Evolutionary conservation across 2,797 vertebrate genomes (phyloP).

Genomic region (Neosilurus hyrtlii): DNA sequence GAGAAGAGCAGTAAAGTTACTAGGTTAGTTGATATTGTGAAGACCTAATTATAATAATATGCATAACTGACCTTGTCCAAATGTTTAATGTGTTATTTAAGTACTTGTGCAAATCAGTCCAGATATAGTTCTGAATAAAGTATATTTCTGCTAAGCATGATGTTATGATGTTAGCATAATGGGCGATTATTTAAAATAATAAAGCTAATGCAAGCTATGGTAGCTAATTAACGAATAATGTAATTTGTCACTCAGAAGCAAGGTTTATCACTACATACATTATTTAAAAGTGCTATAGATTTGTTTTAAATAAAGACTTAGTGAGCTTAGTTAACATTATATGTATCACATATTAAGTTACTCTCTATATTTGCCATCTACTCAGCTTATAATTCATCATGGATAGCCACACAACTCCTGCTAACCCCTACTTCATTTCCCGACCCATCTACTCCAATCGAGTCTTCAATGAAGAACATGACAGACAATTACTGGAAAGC

Average conservation of each 20-base stretch:
- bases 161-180: not conserved
- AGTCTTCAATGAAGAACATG: slow-evolving; percentile 33
- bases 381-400: slow-evolving; percentile 12
- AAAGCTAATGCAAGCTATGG: not conserved
- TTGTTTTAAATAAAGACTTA: not conserved
- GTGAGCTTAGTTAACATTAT: not conserved
- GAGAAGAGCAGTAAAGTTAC: not conserved
- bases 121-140: not conserved
- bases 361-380: not conserved
- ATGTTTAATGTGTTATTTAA: not conserved
- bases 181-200: not conserved
- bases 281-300: not conserved
- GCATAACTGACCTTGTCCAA: not conserved
- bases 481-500: slow-evolving; percentile 20
- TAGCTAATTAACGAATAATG: not conserved
- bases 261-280: not conserved
- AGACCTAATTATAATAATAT: not conserved
- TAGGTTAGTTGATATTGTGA: not conserved
- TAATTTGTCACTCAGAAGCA: not conserved
- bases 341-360: not conserved
- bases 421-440: slow-evolving; percentile 32
- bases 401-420: not conserved
- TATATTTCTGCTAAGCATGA: not conserved
- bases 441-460: slow-evolving; percentile 37
- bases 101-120: too few species aligned